These are phyloP conservation scores for Montipora capricornis DNA, from an alignment of 64 coral and sea anemone species.

Conservation along the genomic window DNA sequence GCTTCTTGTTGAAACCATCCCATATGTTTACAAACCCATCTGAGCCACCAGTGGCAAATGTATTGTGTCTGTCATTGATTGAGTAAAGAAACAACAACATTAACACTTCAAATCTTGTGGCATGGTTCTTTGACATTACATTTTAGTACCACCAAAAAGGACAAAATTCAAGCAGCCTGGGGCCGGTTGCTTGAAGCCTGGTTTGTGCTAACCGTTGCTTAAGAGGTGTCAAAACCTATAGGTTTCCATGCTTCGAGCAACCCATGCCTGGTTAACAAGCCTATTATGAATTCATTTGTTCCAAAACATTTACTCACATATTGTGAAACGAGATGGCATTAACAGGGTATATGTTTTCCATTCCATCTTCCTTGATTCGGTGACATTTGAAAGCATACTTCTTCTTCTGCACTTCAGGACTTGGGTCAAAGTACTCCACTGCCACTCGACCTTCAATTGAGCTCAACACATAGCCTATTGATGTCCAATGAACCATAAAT, in stretches of 20 bases:
- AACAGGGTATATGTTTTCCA: conserved; percentile 98
- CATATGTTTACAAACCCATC: conserved; percentile 99
- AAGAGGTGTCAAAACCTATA: too few relatives aligned
- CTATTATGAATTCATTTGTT: too few relatives aligned
- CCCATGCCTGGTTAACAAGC: too few relatives aligned
- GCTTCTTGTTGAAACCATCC: conserved; percentile 99
- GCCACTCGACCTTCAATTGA: conserved; percentile 99
- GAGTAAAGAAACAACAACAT: background rate
- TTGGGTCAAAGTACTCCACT: conserved; percentile 99
- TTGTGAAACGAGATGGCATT: conserved; percentile 99
- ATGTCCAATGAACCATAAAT: too few relatives aligned
- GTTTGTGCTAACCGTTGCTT: too few relatives aligned
- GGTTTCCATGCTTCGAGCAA: too few relatives aligned
- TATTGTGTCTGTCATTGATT: conserved; percentile 80
- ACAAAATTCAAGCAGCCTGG: too few relatives aligned
- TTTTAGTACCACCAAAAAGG: too few relatives aligned
- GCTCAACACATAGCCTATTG: conserved; percentile 93
- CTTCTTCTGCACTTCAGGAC: conserved; percentile 97
- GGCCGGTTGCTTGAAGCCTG: too few relatives aligned
- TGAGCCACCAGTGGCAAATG: conserved; percentile 98
- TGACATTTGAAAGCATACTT: conserved; percentile 99
- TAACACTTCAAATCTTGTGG: too few relatives aligned
- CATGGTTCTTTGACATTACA: too few relatives aligned
- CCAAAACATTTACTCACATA: conserved; percentile 68
- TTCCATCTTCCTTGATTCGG: conserved; percentile 94